Percentiles rank a stretch among this genome's conserved stretches.
Conservation (phyloP, 2,113 vertebrate species). For the Phrynosoma blainvillii region DNA sequence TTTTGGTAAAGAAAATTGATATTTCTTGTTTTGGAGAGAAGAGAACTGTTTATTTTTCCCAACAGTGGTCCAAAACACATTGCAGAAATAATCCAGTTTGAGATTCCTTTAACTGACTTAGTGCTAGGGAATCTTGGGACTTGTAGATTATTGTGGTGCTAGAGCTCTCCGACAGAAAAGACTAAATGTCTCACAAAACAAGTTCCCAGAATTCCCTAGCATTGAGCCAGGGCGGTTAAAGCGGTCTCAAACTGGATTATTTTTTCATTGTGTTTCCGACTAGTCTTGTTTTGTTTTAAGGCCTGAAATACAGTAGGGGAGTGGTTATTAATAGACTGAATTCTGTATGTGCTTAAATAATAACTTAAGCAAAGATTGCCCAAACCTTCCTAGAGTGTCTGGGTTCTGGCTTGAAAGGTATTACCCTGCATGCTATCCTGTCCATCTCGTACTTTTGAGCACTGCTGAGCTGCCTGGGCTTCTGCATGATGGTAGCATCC, state of each 20-base stretch:
- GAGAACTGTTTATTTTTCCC: background rate
- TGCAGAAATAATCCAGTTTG: too few species aligned
- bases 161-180: too few species aligned
- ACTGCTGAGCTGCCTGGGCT: conserved; percentile 67
- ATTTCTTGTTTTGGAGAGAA: background rate
- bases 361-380: conserved; percentile 20
- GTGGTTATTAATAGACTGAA: background rate
- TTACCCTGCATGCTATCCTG: conserved; percentile 73
- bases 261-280: too few species aligned
- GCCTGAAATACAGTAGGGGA: background rate
- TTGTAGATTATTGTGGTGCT: too few species aligned
- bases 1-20: background rate
- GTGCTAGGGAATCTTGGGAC: too few species aligned
- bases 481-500: conserved; percentile 63
- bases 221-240: too few species aligned
- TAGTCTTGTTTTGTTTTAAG: background rate
- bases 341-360: background rate
- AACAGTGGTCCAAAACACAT: background rate
- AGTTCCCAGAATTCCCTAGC: too few species aligned
- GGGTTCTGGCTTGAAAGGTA: conserved; percentile 40
- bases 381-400: conserved; percentile 2
- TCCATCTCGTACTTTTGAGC: conserved; percentile 61
- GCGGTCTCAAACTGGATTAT: too few species aligned
- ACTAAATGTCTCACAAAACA: too few species aligned
- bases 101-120: too few species aligned